phyloP scores from a whole-genome alignment of 2,888 invertebrate genomes.

The Limenitis camilla region DNA sequence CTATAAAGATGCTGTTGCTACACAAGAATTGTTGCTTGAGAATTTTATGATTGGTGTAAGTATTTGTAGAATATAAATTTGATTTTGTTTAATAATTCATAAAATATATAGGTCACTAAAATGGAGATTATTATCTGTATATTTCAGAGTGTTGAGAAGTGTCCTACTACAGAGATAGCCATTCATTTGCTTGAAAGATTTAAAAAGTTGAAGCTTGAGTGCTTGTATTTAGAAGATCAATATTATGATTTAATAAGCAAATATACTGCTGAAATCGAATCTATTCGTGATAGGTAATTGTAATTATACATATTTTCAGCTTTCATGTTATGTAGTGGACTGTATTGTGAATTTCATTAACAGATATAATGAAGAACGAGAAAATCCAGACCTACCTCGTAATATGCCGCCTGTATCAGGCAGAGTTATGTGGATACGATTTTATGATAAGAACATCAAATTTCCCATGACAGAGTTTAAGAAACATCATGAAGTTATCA shows the following conservation, averaged over 20 bases:
- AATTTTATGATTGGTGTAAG: constrained; percentile 78
- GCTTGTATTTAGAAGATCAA: constrained; percentile 82
- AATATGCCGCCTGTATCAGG: constrained; percentile 88
- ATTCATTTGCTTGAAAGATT: constrained; percentile 75
- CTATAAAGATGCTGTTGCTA: constrained; percentile 80
- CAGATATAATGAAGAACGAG: constrained; percentile 84
- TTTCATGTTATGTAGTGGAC: too few species aligned
- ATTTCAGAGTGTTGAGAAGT: constrained; percentile 57
- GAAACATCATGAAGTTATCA: constrained; percentile 60
- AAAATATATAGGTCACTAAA: too few species aligned
- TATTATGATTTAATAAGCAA: constrained; percentile 81
- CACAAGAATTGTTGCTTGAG: constrained; percentile 82
- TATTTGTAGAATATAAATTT: neutral
- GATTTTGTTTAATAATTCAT: neutral
- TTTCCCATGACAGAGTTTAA: constrained; percentile 80
- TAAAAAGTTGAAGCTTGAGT: constrained; percentile 81
- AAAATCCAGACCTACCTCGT: constrained; percentile 81
- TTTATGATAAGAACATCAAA: constrained; percentile 82
- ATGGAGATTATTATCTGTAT: neutral
- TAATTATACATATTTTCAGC: too few species aligned
- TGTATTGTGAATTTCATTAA: neutral
- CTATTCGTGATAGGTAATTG: constrained; percentile 77
- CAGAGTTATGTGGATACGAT: constrained; percentile 87
- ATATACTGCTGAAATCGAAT: constrained; percentile 80
- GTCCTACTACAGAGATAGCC: constrained; percentile 69